Percentiles rank a stretch among this genome's conserved stretches.
These are phyloP conservation scores for Rhagologus leucostigma DNA, from an alignment of 2,113 vertebrate genomes.

Conservation along the genomic window DNA sequence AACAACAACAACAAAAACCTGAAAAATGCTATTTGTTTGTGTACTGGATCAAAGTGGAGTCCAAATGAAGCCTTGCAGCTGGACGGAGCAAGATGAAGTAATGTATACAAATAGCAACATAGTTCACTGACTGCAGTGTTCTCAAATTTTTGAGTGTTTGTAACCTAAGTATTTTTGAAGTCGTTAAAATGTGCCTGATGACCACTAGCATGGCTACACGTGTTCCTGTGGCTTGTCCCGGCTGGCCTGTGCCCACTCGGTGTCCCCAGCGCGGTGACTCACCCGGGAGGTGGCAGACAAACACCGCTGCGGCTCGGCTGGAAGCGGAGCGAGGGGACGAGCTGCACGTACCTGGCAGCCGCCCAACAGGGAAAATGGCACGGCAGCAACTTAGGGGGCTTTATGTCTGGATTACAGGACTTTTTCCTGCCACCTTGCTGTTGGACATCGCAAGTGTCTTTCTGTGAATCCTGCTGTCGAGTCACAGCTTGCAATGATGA, in stretches of 20 bases:
- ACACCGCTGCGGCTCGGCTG: neutral
- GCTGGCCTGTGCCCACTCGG: fast-evolving
- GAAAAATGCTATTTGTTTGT: neutral
- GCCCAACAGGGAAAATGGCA: neutral
- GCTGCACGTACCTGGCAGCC: neutral
- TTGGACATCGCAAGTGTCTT: neutral
- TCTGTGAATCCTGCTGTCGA: neutral
- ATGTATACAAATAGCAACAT: neutral
- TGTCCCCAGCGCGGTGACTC: neutral
- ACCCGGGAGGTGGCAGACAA: constrained; percentile 72
- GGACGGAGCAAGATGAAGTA: neutral
- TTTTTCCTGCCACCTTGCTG: neutral
- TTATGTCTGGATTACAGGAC: neutral
- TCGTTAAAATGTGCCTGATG: neutral
- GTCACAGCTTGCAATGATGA: neutral
- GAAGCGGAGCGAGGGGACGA: neutral
- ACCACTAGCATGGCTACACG: fast-evolving
- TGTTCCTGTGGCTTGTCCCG: neutral
- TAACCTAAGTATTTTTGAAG: neutral
- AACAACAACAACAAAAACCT: neutral
- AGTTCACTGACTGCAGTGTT: neutral
- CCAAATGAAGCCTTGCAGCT: neutral
- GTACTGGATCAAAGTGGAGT: neutral
- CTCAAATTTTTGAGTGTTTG: neutral
- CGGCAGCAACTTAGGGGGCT: neutral